Base-by-base conservation (phyloP, 2,888 invertebrate species). In the Brachylomia viminalis region DNA sequence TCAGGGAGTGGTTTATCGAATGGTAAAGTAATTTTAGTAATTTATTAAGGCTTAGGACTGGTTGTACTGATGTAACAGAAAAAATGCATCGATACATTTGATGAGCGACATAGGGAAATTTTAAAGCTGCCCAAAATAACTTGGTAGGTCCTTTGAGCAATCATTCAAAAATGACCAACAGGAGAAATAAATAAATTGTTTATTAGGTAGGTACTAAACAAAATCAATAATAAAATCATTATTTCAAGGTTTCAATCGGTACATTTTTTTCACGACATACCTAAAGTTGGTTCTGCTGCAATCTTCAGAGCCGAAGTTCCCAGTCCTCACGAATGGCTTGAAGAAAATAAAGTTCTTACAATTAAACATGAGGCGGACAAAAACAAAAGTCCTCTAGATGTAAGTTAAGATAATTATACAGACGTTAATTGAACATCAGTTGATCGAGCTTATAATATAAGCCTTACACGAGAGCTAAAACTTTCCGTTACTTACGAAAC, bases 1-100 rank as follows among this genome's bases (percentile, higher is more conserved):
- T 94, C 8, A 91, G 94, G 77, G 85, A 89, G 64, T 95, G 95
- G 95, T 94, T 95, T 86, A 78, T 85, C n/a, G 89, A 90, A 86
- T 95, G 95, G 95, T 95, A 91, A 86, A 45, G 20, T 27, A 61
- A 11, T 45, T 47, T 56, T 42, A 52, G 4, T 45, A 17, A 59
- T 49, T 49, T 17, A 27, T 52, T 33, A 45, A 2, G 7, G 2
- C 8, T 47, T 17, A 75, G 10, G 1, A 30, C 2, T 11, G 0
- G 42, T 42, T 42, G 38, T 38, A 7, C 7, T 33, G 33, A 47
- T 4, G 7, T 7, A 65, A 27, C 4, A 30, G 27, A 20, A 45
- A 45, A 65, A 27, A 23, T 45, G 42, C n/a, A 45, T 17, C 11
- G 6, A 11, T 6, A 42, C 11, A 64, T 64, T 64, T 45, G 6